These are phyloP conservation scores for Jordanella pulchra DNA, from an alignment of 2,797 vertebrate species.

Conservation along the genomic window DNA sequence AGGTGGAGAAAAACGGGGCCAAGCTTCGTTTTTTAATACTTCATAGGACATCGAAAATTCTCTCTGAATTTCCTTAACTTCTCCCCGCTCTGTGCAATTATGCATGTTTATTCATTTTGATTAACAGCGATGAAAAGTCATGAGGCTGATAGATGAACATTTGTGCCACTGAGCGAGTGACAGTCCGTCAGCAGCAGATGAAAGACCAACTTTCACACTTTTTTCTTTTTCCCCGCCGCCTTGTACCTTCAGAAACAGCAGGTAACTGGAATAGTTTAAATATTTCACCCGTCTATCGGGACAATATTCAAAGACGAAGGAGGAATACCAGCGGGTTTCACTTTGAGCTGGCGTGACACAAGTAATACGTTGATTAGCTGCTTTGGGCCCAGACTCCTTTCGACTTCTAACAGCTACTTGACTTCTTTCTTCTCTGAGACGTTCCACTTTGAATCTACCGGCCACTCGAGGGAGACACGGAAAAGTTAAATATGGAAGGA, in stretches of 20 bases:
- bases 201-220: constrained; percentile 28
- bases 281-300: constrained; percentile 72
- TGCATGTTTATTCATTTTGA: constrained; percentile 80
- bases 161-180: constrained; percentile 62
- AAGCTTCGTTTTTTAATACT: constrained; percentile 70
- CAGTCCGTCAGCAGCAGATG: constrained; percentile 61
- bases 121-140: constrained; percentile 67
- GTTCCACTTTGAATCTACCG: constrained; percentile 44
- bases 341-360: constrained; percentile 70
- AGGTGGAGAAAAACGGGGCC: constrained; percentile 58
- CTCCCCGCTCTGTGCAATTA: constrained; percentile 76
- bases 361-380: constrained; percentile 78
- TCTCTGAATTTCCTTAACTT: constrained; percentile 72
- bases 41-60: constrained; percentile 79
- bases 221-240: constrained; percentile 9
- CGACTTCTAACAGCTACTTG: constrained; percentile 61
- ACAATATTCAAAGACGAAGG: constrained; percentile 63
- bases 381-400: constrained; percentile 64
- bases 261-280: constrained; percentile 68
- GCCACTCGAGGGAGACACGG: constrained; percentile 67
- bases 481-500: constrained; percentile 47
- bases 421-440: constrained; percentile 64
- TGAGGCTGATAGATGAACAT: constrained; percentile 32
- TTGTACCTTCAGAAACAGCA: constrained; percentile 70
- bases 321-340: constrained; percentile 45